Evolutionary conservation across 2,113 vertebrate genomes (phyloP).

Genomic region (Gallinago jamesoni): DNA sequence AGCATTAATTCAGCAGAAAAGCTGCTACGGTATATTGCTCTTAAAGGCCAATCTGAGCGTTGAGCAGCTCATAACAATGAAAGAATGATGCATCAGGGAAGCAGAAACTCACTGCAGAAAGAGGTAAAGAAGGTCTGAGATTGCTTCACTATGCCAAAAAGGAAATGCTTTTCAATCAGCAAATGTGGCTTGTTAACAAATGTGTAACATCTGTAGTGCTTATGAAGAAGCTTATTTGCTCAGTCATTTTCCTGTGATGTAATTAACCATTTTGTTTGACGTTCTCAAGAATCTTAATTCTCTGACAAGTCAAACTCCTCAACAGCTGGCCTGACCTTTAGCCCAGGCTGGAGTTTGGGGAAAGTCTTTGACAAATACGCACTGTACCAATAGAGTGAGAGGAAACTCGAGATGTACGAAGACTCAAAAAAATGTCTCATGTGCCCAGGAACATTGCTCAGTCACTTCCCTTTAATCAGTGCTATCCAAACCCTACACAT

Average conservation of each 20-base stretch:
- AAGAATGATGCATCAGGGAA: not conserved
- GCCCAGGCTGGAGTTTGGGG: not conserved
- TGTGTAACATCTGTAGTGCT: not conserved
- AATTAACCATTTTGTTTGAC: not conserved
- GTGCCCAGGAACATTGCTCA: not conserved
- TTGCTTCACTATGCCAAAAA: not conserved
- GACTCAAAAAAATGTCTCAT: not conserved
- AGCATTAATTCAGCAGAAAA: not conserved
- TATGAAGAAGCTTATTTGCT: not conserved
- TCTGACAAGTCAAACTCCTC: not conserved
- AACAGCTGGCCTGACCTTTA: not conserved
- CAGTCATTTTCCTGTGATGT: slow-evolving; percentile 25
- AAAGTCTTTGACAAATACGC: not conserved
- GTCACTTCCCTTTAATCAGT: not conserved
- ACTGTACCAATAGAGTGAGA: not conserved
- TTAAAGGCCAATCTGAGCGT: not conserved
- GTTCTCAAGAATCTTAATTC: not conserved
- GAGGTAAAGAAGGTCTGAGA: not conserved
- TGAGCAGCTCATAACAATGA: not conserved
- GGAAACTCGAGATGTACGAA: not conserved
- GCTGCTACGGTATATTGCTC: not conserved
- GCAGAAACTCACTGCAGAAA: not conserved
- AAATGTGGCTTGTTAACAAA: not conserved
- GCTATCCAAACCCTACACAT: not conserved
- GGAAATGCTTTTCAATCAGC: not conserved